Evolutionary conservation across 2,888 invertebrate species (phyloP), one percentile per base, ranked within the genome.

Genomic region (Oscheius sp.): DNA sequence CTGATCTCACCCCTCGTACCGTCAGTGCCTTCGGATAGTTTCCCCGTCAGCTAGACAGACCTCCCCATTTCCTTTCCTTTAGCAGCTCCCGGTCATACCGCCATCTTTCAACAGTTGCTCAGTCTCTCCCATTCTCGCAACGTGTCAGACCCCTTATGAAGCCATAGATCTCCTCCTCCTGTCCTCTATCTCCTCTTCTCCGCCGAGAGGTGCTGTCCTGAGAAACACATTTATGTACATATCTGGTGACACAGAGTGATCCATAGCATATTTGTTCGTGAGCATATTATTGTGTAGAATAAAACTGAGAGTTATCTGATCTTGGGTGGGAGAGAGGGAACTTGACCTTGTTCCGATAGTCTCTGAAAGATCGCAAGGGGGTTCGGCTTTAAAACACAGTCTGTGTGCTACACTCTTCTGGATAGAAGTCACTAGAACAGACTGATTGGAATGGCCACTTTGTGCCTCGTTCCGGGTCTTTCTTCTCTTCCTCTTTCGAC

Each of bases 91-190:
- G 68, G 68, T 68, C 68, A 68, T 68, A 68, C 53, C 35, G 29
- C 29, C 53, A 51, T 68, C 68, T 68, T 68, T 68, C 68, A 42
- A n/a, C n/a, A 53, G 55, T 68, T 68, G 68, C 68, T 68, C 68
- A 68, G 63, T n/a, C 21, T 7, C 5, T 37, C 37, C 42, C 42
- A 42, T 42, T 42, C 42, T 42, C 42, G 42, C 42, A 42, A 42
- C 42, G 42, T 42, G 42, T 42, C 42, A 42, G 42, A 42, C 42
- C 42, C 42, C 21, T 21, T 21, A 21, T 21, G 21, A 21, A 42
- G 42, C 60, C 60, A 33, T 60, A 42, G 63, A 63, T 63, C 63
- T 63, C 63, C 48, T 62, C 5, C 37, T 35, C 29, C 29, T 21
- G 32, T 42, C 42, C 42, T 63, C 63, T 63, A 47, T 32, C 37